A percentile compares a stretch with the other conserved stretches of the same genome.
Conservation (phyloP, 2,797 vertebrate genomes). For the Phalanger gymnotis region DNA sequence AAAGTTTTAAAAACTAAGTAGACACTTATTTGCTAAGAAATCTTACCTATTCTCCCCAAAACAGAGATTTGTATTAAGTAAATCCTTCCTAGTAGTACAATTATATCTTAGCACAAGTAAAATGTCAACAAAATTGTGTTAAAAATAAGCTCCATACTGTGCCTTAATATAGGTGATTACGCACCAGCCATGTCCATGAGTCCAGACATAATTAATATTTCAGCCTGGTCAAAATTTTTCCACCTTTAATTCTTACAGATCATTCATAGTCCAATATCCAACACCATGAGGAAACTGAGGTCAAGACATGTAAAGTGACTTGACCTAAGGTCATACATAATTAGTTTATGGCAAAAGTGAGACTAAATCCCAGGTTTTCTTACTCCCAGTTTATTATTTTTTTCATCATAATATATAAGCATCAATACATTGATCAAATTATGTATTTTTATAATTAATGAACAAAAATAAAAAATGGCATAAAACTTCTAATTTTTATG, state of each 20-base stretch:
- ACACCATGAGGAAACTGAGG: not conserved
- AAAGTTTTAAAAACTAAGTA: not conserved
- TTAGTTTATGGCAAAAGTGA: slow-evolving; percentile 20
- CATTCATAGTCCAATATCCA: not conserved
- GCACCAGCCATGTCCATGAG: not conserved
- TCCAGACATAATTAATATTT: not conserved
- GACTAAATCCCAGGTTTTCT: not conserved
- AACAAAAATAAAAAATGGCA: slow-evolving; percentile 41
- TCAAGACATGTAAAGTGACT: not conserved
- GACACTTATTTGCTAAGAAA: not conserved
- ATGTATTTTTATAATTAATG: slow-evolving; percentile 51
- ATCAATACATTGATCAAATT: slow-evolving; percentile 31
- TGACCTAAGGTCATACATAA: slow-evolving; percentile 15
- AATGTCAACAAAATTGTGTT: not conserved
- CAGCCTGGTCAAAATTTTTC: not conserved
- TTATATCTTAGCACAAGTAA: not conserved
- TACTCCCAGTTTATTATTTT: not conserved
- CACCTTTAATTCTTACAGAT: not conserved
- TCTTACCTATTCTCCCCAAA: not conserved
- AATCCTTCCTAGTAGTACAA: not conserved
- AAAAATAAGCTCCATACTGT: not conserved
- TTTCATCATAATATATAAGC: slow-evolving; percentile 17
- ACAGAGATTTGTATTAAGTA: not conserved
- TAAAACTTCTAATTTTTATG: slow-evolving; percentile 26
- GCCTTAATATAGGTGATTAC: not conserved